Evolutionary conservation across 2,797 vertebrate species (phyloP).

Genomic region (Harpagifer antarcticus): DNA sequence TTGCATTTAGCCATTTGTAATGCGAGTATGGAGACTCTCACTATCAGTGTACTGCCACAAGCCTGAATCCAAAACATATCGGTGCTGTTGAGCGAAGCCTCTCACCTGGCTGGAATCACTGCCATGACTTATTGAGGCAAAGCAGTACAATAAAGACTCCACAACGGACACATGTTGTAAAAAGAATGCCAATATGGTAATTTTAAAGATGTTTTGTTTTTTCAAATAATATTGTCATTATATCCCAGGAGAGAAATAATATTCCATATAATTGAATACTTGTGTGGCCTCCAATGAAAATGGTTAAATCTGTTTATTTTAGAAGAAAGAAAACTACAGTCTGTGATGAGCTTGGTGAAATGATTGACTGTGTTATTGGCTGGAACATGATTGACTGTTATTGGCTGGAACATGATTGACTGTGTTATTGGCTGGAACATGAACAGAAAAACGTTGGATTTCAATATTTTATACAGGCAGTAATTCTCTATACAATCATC

Average conservation of each 20-base stretch:
- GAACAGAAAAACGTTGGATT: not conserved
- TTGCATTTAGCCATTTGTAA: constrained; percentile 53
- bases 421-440: not conserved
- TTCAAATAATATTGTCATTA: too few species aligned
- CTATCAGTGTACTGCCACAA: constrained; percentile 11
- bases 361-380: not conserved
- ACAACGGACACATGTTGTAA: not conserved
- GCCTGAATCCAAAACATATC: constrained; percentile 17
- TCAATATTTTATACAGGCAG: not conserved
- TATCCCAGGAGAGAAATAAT: too few species aligned
- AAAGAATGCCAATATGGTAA: not conserved
- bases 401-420: too few species aligned
- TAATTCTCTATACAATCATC: not conserved
- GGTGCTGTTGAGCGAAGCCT: not conserved
- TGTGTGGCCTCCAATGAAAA: too few species aligned
- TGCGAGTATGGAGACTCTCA: constrained; percentile 19
- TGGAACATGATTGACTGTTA: not conserved
- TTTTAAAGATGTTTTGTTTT: not conserved
- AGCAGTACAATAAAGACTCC: not conserved
- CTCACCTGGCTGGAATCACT: constrained; percentile 2
- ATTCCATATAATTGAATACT: too few species aligned
- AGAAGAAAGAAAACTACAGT: not conserved
- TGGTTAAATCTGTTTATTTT: too few species aligned
- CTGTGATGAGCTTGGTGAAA: not conserved
- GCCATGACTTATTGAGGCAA: not conserved